Evolutionary conservation across 2,888 invertebrate genomes (phyloP).

Genomic region (Acanthococcus lagerstroemiae): DNA sequence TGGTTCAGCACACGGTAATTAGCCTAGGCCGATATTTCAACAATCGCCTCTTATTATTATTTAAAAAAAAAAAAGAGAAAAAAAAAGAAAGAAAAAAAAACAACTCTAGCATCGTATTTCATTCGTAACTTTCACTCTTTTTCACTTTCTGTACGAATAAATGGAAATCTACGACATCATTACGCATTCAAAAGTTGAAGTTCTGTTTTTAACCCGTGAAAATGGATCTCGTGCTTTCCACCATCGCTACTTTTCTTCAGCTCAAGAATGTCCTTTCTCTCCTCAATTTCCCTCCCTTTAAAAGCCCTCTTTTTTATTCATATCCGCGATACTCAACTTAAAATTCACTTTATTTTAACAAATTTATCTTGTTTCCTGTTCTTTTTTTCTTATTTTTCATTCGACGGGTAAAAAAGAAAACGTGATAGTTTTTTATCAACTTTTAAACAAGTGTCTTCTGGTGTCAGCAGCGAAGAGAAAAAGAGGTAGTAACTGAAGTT

Average conservation of each 20-base stretch:
- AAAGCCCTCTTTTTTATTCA: background rate
- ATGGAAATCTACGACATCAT: conserved; percentile 20
- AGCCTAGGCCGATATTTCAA: too few relatives aligned
- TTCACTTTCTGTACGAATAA: conserved; percentile 1
- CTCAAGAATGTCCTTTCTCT: background rate
- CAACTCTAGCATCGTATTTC: too few relatives aligned
- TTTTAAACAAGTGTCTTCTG: conserved; percentile 8
- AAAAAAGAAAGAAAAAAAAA: too few relatives aligned
- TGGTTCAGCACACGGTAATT: too few relatives aligned
- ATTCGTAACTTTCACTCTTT: background rate
- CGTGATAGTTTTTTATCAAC: conserved; percentile 25
- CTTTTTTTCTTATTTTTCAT: conserved; percentile 7
- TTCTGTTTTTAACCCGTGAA: conserved; percentile 24
- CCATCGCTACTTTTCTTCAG: background rate
- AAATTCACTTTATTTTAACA: conserved; percentile 28
- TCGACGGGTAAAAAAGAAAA: conserved; percentile 12
- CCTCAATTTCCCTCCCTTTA: background rate
- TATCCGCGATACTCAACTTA: conserved; percentile 22
- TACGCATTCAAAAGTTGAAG: conserved; percentile 19
- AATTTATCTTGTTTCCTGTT: conserved; percentile 24
- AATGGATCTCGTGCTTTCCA: conserved; percentile 22
- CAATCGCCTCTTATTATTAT: too few relatives aligned
- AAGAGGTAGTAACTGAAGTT: background rate
- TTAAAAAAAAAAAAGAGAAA: too few relatives aligned
- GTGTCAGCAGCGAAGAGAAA: background rate